Base-by-base conservation (phyloP, 2,797 vertebrate genomes). In the Tapera naevia region DNA sequence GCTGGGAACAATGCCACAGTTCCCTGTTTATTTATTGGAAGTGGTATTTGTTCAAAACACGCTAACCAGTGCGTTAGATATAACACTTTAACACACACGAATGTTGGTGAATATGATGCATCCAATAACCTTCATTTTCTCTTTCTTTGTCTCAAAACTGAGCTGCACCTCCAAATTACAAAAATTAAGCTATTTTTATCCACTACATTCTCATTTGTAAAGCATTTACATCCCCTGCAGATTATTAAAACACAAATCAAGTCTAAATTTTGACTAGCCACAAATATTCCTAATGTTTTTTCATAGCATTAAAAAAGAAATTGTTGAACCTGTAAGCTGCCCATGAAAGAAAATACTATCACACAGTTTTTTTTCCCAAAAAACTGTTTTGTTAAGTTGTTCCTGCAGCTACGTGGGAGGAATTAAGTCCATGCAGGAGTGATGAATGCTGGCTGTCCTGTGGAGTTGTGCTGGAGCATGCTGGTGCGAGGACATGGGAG, bases 401-500 rank as follows among this genome's bases (percentile, higher is more conserved):
- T 33, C 18, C 16, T 32, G 35, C 5, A 46, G 21, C 8, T n/a
- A 21, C 1, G 1, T 19, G 32, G 30, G n/a, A 87, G 79, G 62
- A 82, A 75, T 16, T 3, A 54, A 82, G 39, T 7, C 35, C 73
- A 9, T 8, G 13, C 23, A 53, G 37, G 33, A 64, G 24, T 19
- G 57, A 30, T n/a, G 81, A 39, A 28, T 35, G 37, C 35, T 76
- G 70, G 11, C 9, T 30, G 22, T 32, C 32, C 69, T 46, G 17
- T 11, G 72, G 22, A 58, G 17, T 48, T 32, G n/a, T 32, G 48
- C 45, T 56, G 32, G 16, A 62, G 23, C 2, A 1, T n/a, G 33
- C 13, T 50, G 39, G 16, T 0, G 0, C 56, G n/a, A 61, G 60
- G 64, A 46, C 10, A 8, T 19, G 0, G 2, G 28, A 48, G 65